These are phyloP conservation scores for Passerina amoena DNA, from an alignment of 2,113 vertebrate genomes.

Conservation along the genomic window DNA sequence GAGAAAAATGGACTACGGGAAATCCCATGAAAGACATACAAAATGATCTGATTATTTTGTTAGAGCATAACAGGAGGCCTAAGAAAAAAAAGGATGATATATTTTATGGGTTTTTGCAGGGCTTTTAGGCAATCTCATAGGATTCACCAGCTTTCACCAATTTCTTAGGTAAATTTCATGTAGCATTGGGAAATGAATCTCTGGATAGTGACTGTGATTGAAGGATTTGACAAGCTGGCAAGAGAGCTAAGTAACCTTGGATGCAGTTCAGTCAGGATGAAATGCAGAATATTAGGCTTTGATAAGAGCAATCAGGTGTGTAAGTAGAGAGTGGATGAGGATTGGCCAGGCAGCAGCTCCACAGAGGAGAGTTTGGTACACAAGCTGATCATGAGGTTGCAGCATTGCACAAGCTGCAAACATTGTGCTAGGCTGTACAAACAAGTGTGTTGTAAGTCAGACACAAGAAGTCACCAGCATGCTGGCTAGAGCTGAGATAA, in stretches of 20 bases:
- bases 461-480: background rate
- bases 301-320: background rate
- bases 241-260: background rate
- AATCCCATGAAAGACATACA: background rate
- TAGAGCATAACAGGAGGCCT: background rate
- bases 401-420: slow-evolving; percentile 14
- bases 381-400: background rate
- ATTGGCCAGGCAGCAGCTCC: background rate
- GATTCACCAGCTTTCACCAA: background rate
- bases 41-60: background rate
- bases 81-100: background rate
- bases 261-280: background rate
- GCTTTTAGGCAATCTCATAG: background rate
- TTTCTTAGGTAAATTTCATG: background rate
- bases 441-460: background rate
- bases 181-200: background rate
- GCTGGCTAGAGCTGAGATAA: background rate
- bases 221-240: background rate
- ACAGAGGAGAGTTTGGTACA: background rate
- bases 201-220: background rate
- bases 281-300: background rate
- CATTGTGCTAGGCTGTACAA: background rate
- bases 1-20: background rate
- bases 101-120: background rate
- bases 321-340: background rate